Evolutionary conservation across 2,888 invertebrate genomes (phyloP).

Genomic region (Nymphalis c-album): DNA sequence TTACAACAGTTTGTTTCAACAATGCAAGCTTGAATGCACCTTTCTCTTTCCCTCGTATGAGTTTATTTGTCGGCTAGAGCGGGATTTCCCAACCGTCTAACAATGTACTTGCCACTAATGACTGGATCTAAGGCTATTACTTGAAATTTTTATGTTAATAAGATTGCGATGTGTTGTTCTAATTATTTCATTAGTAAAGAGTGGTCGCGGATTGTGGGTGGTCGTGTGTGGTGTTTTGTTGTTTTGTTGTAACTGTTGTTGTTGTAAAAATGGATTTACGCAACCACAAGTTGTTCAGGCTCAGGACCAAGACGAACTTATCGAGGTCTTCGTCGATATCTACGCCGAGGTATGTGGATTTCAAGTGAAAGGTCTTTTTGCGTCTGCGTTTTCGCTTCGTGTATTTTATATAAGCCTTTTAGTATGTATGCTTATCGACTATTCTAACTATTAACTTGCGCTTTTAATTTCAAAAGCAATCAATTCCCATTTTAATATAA

Average conservation of each 20-base stretch:
- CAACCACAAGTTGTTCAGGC: slow-evolving; percentile 61
- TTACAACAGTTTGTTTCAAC: slow-evolving; percentile 60
- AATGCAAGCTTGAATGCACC: slow-evolving; percentile 48
- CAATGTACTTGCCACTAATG: slow-evolving; percentile 66
- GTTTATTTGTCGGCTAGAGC: slow-evolving; percentile 51
- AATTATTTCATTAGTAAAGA: slow-evolving; percentile 70
- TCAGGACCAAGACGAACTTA: slow-evolving; percentile 59
- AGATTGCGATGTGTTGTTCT: slow-evolving; percentile 70
- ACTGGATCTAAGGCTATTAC: slow-evolving; percentile 71
- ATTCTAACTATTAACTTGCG: slow-evolving; percentile 1
- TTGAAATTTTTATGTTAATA: slow-evolving; percentile 80
- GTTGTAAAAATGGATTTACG: slow-evolving; percentile 68
- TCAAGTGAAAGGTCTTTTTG: slow-evolving; percentile 31
- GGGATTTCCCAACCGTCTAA: slow-evolving; percentile 56
- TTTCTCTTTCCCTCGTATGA: slow-evolving; percentile 56
- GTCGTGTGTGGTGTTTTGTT: slow-evolving; percentile 56
- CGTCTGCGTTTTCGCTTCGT: slow-evolving; percentile 26
- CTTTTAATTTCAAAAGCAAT: background rate
- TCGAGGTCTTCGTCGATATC: slow-evolving; percentile 68
- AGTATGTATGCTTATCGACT: slow-evolving; percentile 9
- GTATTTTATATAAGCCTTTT: slow-evolving; percentile 25
- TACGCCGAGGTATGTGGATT: slow-evolving; percentile 62
- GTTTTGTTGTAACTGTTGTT: slow-evolving; percentile 36
- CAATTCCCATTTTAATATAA: too few species aligned
- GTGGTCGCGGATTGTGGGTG: slow-evolving; percentile 64